Base-by-base conservation (phyloP, 2,113 vertebrate species). In the Odocoileus virginianus region DNA sequence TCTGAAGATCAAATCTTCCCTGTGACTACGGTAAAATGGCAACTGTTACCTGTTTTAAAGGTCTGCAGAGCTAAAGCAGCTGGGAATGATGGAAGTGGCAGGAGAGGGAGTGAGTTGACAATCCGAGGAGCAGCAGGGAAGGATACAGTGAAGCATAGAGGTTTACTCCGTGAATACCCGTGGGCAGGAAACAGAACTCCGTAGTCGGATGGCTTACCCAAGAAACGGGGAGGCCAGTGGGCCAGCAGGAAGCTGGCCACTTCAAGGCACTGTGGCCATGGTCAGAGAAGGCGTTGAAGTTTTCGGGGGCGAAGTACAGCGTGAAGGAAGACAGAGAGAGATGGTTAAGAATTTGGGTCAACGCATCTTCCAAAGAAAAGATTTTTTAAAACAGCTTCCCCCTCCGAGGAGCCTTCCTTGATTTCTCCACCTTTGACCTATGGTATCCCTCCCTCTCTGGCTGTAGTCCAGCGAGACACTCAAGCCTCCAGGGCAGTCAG, bases 391-490 rank as follows among this genome's bases (percentile, higher is more conserved):
- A 96, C 86, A 95, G 89, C 40, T 60, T 36, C 45, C 89, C 67
- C 78, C 71, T 95, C 71, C 9, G 5, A 91, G 88, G n/a, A 97
- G 94, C 52, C 67, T 89, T 94, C 83, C 83, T 36, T 43, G 97
- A 97, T 95, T 97, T 86, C 52, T 92, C 19, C 30, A 10, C 57
- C n/a, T 64, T 87, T n/a, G 54, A 50, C 25, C 47, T 76, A 27
- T 7, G 40, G 30, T n/a, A 27, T 89, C n/a, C 47, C 54, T 78
- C 33, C 19, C n/a, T 61, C 30, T 67, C 76, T n/a, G 78, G 96
- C n/a, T 45, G 27, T 84, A 76, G 57, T 33, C 25, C 40, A 9
- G 54, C 23, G 19, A 27, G 30, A 78, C 91, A 94, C 58, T 88
- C 36, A 76, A 87, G 78, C 21, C 61, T 33, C 28, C 1, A 2